Evolutionary conservation across 1,140 invertebrate species (phyloP).

Genomic region (Drosophila pachea): DNA sequence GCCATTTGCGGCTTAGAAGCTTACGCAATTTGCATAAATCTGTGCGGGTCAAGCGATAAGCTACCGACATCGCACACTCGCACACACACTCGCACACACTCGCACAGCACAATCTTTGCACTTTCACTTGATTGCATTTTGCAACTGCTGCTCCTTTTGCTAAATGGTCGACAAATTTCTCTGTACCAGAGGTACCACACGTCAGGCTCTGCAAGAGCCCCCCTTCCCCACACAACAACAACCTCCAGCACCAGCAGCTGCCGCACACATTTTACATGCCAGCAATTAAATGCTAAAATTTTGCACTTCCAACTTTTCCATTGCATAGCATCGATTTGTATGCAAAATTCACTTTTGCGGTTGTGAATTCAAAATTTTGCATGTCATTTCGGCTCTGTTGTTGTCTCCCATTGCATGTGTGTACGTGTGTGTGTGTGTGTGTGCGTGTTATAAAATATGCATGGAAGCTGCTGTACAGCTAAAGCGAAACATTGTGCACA

Average conservation of each 20-base stretch:
- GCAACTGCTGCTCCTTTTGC: slow-evolving; percentile 15
- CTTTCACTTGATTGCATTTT: slow-evolving; percentile 68
- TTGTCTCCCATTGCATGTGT: slow-evolving; percentile 2
- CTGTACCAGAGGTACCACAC: not conserved
- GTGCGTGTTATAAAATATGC: slow-evolving; percentile 36
- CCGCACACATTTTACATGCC: slow-evolving; percentile 29
- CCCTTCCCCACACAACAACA: not conserved
- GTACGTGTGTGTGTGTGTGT: not conserved
- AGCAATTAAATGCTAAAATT: slow-evolving; percentile 44
- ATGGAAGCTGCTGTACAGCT: slow-evolving; percentile 8
- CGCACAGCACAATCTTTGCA: slow-evolving; percentile 40
- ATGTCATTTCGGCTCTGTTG: slow-evolving; percentile 23
- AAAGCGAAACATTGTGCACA: slow-evolving; percentile 23
- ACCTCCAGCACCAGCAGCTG: not conserved
- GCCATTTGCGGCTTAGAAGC: slow-evolving; percentile 51
- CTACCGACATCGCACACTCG: slow-evolving; percentile 31
- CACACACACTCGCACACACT: not conserved
- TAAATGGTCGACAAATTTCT: slow-evolving; percentile 10
- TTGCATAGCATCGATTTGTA: slow-evolving; percentile 36
- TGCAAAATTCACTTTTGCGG: slow-evolving; percentile 47
- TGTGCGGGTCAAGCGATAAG: slow-evolving; percentile 23
- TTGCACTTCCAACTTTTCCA: slow-evolving; percentile 34
- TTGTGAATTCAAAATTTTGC: slow-evolving; percentile 41
- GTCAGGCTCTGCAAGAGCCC: not conserved
- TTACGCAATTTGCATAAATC: slow-evolving; percentile 71